Percentiles rank a stretch among this genome's conserved stretches.
Conservation (phyloP, 1,140 invertebrate species). For the Arion vulgaris region DNA sequence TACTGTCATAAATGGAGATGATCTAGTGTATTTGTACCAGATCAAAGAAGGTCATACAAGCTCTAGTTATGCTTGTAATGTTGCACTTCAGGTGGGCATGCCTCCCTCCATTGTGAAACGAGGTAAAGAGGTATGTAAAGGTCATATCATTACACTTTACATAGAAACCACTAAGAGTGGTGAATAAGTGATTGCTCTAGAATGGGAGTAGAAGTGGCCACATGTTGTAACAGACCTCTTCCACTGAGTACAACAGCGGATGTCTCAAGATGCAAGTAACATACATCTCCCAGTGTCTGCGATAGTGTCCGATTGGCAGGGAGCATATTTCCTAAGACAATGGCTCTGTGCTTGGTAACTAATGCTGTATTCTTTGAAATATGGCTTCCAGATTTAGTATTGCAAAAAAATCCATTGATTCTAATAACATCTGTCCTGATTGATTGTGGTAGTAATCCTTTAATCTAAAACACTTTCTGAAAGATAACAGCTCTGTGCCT, state of each 20-base stretch:
- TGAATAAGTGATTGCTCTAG: neutral
- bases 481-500: no score
- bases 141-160: neutral
- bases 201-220: neutral
- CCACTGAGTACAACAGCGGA: neutral
- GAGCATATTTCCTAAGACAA: no score
- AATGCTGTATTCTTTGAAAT: no score
- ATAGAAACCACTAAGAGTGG: neutral
- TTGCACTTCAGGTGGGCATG: slow-evolving; percentile 75
- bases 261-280: no score
- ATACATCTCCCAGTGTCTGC: no score
- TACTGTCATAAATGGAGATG: slow-evolving; percentile 74
- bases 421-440: no score
- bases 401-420: no score
- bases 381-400: no score
- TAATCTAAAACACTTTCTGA: no score
- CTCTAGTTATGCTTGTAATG: slow-evolving; percentile 76
- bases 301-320: no score
- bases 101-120: slow-evolving; percentile 68
- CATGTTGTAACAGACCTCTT: neutral
- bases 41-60: slow-evolving; percentile 74
- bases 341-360: no score
- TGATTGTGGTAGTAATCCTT: no score
- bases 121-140: slow-evolving; percentile 65
- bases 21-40: slow-evolving; percentile 79